Evolutionary conservation across 2,797 vertebrate genomes (phyloP), one percentile per base, ranked within the genome.

Genomic region (Carapus acus): DNA sequence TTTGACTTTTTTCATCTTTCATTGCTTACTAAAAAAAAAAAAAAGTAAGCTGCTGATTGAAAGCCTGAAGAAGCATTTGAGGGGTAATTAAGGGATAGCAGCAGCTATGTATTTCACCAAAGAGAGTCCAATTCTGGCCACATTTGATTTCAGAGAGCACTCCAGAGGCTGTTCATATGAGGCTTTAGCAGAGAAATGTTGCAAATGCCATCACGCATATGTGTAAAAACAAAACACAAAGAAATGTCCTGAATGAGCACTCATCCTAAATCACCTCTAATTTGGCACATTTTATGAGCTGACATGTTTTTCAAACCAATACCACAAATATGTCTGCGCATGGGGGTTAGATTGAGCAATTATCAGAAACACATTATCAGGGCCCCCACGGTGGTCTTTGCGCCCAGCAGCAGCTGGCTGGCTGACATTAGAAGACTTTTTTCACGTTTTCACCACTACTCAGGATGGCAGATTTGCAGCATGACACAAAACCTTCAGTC

Each of bases 81-180:
- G 87, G 87, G 83, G 82, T 86, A 88, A 88, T 89, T 88, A 87
- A 83, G 79, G 77, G 62, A 79, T 42, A 69, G 81, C 74, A 81
- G 84, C 63, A 65, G 83, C 80, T 4, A 9, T 9, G 86, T 85
- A 87, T 67, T 74, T 74, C 64, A 45, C 75, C 58, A 24, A 1
- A 33, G 62, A 70, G 43, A 67, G 57, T 6, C 31, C 29, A 11
- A 62, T 76, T 77, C 65, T 52, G 45, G 60, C 61, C 51, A 76
- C 63, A 57, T 74, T 67, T 73, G 71, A 49, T 65, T 64, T 16
- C 43, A 59, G 81, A 71, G 55, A n/a, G n/a, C n/a, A n/a, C n/a
- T n/a, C n/a, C n/a, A n/a, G n/a, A n/a, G 12, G 52, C 37, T 62
- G 54, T 43, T 60, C 56, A 65, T 64, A 59, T 62, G 48, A 68